phyloP scores from a whole-genome alignment of 2,888 invertebrate genomes.

The Lumbricus terrestris region DNA sequence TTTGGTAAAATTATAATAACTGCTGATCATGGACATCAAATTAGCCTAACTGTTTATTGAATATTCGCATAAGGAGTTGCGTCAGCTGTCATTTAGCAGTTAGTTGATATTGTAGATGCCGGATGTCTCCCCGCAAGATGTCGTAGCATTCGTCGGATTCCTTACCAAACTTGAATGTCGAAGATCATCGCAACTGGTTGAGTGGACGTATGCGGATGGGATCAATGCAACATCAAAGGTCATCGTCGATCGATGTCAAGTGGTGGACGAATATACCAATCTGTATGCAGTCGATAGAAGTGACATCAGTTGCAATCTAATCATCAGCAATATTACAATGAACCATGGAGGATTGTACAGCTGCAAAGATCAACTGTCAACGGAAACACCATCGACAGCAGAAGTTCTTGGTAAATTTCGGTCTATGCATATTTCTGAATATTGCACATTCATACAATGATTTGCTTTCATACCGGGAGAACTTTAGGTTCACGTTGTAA shows the following conservation, averaged over 20 bases:
- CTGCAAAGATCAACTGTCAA: background rate
- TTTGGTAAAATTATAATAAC: too few species aligned
- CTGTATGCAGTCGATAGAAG: background rate
- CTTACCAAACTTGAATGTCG: background rate
- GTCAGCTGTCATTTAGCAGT: too few species aligned
- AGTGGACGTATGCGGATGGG: background rate
- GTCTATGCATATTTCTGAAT: too few species aligned
- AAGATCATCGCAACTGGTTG: background rate
- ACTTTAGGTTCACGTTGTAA: too few species aligned
- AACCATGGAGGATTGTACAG: background rate
- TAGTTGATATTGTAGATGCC: too few species aligned
- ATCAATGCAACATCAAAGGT: background rate
- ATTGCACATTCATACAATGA: too few species aligned
- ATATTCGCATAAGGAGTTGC: too few species aligned
- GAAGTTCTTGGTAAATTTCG: background rate
- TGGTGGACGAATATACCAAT: background rate
- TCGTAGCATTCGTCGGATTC: background rate
- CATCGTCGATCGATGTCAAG: background rate
- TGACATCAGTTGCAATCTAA: background rate
- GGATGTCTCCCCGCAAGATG: background rate
- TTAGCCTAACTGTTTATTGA: too few species aligned
- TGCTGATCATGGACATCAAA: too few species aligned
- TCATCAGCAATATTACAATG: background rate
- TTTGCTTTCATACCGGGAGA: too few species aligned
- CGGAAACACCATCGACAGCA: background rate